Evolutionary conservation across 2,113 vertebrate species (phyloP).

Genomic region (Lathamus discolor): DNA sequence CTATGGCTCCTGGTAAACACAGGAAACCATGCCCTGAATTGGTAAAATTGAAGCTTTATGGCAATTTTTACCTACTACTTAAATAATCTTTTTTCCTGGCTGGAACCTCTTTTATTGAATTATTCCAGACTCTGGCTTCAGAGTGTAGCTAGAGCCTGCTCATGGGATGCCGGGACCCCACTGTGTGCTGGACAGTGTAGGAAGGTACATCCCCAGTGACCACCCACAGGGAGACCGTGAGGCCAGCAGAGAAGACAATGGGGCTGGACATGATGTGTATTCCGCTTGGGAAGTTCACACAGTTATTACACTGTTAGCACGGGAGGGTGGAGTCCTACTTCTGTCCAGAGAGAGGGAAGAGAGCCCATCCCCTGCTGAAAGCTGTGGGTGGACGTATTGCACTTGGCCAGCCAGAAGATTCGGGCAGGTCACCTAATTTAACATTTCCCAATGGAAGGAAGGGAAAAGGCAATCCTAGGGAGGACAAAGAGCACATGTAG

Average conservation of each 20-base stretch:
- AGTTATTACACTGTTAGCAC: neutral
- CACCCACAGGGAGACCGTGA: fast-evolving
- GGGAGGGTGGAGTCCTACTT: neutral
- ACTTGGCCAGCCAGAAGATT: neutral
- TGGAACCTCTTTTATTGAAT: neutral
- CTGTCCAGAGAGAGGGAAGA: neutral
- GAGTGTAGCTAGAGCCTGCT: fast-evolving
- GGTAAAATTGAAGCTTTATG: neutral
- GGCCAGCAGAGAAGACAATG: neutral
- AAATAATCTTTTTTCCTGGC: neutral
- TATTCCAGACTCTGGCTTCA: neutral
- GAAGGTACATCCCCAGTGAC: fast-evolving
- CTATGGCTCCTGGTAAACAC: neutral
- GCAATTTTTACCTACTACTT: neutral
- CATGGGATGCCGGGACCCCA: neutral
- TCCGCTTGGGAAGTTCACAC: neutral
- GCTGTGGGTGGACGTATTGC: neutral
- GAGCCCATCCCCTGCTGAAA: constrained; percentile 36
- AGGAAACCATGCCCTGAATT: neutral
- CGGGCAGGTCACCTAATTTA: constrained; percentile 1
- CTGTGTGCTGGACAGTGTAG: fast-evolving
- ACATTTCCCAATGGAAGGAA: constrained; percentile 9
- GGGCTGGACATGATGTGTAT: neutral
- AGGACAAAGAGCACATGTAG: neutral
- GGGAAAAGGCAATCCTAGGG: neutral